Evolutionary conservation across 2,113 vertebrate species (phyloP), one percentile per base, ranked within the genome.

Genomic region (Syngnathus scovelli): DNA sequence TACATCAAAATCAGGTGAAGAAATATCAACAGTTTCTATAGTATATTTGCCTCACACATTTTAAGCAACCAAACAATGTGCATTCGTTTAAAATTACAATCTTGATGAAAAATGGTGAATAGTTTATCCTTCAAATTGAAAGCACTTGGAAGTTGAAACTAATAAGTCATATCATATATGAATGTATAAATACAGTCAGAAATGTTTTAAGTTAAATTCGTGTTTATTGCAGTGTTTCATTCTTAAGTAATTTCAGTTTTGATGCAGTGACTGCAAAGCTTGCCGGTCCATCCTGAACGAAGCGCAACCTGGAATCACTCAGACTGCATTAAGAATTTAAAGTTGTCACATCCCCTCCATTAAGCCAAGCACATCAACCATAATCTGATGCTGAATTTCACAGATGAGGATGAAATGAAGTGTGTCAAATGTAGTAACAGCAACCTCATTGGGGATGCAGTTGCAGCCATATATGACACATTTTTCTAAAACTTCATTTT

Each of bases 401-500:
- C 55, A 83, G 87, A 95, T 93, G 91, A 87, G 89, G 91, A 93
- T 93, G 90, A 92, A 93, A 94, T 94, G 92, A 93, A 93, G 90
- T 93, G 90, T 92, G 89, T 85, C 92, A 90, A 93, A 90, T 89
- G 89, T 86, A 85, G 88, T 90, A 87, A 91, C 88, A 90, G 82
- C 89, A 87, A 92, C 89, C 87, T 92, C 85, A 81, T 92, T 92
- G 74, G 87, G 85, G 84, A 88, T 84, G 66, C 78, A 68, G 88
- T 93, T 90, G 91, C 71, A 55, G 87, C 86, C 88, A 93, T 93
- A 88, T 58, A 93, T 93, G 92, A 94, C 70, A 67, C 87, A 86
- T 88, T 88, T 85, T 87, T 92, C 88, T 79, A 88, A 86, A 87
- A 84, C 89, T 94, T 93, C 92, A 89, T 93, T 92, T 92, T 82